Conservation (phyloP, 2,113 vertebrate genomes). For the Gambusia affinis region DNA sequence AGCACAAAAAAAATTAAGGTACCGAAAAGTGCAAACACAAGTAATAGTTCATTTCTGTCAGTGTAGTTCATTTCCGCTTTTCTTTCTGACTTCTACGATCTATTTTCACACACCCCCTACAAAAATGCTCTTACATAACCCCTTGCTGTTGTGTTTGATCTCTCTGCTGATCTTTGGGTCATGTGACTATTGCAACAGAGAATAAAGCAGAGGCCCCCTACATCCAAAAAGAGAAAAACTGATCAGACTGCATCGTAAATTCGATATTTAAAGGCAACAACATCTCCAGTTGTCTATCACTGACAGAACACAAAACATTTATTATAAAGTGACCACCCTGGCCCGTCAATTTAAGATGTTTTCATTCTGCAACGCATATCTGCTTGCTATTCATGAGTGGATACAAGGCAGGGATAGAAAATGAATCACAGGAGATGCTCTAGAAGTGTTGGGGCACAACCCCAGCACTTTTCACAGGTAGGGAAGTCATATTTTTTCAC, state of each 20-base stretch:
- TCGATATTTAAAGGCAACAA: slow-evolving; percentile 33
- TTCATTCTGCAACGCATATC: slow-evolving; percentile 54
- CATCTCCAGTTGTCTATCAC: slow-evolving; percentile 42
- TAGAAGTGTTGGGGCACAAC: slow-evolving; percentile 57
- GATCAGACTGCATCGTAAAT: slow-evolving; percentile 54
- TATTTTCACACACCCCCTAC: not conserved
- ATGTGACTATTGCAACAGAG: slow-evolving; percentile 25
- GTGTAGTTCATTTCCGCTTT: too few relatives aligned
- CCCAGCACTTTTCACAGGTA: slow-evolving; percentile 39
- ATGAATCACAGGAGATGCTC: slow-evolving; percentile 57
- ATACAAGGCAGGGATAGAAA: slow-evolving; percentile 48
- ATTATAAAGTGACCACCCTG: slow-evolving; percentile 44
- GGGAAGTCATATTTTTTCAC: slow-evolving; percentile 23
- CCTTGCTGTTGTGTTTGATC: not conserved
- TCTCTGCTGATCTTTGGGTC: slow-evolving; percentile 15
- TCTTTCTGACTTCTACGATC: too few relatives aligned
- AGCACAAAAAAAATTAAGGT: too few relatives aligned
- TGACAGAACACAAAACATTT: slow-evolving; percentile 54
- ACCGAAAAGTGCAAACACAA: too few relatives aligned
- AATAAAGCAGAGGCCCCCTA: slow-evolving; percentile 25
- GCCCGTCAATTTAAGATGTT: slow-evolving; percentile 49
- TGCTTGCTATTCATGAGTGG: slow-evolving; percentile 65
- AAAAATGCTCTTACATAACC: slow-evolving; percentile 21
- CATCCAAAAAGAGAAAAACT: slow-evolving; percentile 34
- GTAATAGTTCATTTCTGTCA: too few relatives aligned